Evolutionary conservation across 2,888 invertebrate genomes (phyloP).

Genomic region (Mesopsocus fuscifrons): DNA sequence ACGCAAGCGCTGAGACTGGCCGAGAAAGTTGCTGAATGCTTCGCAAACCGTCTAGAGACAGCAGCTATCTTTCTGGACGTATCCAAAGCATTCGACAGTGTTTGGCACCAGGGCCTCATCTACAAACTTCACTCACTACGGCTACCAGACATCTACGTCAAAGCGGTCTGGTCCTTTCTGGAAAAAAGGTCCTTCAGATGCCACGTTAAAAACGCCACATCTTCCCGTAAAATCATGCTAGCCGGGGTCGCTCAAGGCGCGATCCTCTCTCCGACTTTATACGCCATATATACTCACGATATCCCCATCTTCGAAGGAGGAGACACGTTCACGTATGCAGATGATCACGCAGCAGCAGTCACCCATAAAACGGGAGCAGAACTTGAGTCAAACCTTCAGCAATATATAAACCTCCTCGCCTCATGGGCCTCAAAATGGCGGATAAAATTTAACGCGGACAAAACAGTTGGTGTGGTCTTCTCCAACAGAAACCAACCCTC

Average conservation of each 20-base stretch:
- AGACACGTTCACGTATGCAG: not conserved
- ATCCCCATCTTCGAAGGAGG: not conserved
- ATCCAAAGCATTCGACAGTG: constrained; percentile 21
- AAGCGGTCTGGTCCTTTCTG: constrained; percentile 1
- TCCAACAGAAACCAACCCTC: not conserved
- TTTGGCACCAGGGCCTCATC: constrained; percentile 20
- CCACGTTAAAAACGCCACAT: not conserved
- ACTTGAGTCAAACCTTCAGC: not conserved
- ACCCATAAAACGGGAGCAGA: not conserved
- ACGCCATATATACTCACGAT: not conserved
- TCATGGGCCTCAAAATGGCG: not conserved
- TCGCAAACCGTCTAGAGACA: constrained; percentile 17
- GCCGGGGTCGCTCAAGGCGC: constrained; percentile 9
- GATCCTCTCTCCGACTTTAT: not conserved
- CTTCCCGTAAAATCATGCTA: not conserved
- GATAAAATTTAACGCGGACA: not conserved
- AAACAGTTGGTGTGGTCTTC: not conserved
- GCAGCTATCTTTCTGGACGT: constrained; percentile 20
- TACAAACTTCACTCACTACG: constrained; percentile 15
- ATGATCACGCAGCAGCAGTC: not conserved
- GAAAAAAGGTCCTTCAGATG: not conserved
- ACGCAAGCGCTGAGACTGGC: constrained; percentile 19
- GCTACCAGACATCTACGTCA: not conserved
- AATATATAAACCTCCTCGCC: not conserved
- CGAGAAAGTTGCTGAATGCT: constrained; percentile 16